Base-by-base conservation (phyloP, 2,888 invertebrate genomes). In the Fragum sueziense region DNA sequence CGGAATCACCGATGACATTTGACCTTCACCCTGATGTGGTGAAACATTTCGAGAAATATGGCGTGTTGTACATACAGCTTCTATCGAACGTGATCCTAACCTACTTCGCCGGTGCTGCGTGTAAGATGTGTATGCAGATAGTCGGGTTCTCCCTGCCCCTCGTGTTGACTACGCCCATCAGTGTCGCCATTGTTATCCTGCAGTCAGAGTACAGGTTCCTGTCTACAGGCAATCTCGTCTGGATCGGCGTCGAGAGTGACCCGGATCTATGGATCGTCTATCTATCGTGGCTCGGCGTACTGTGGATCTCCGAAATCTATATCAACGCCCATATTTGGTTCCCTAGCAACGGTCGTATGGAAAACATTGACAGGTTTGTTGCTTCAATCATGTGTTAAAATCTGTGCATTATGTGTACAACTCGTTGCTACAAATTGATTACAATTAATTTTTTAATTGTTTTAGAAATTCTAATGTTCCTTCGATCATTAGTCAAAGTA, bases 61-160 rank as follows among this genome's bases (percentile, higher is more conserved):
- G 88, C 1, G 82, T 86, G 0, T 34, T 88, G 54, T 88, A 87
- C 51, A 57, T 85, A 11, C 87, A 88, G 51, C 57, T 88, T 9
- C 29, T 86, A 11, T 76, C 87, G 9, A 84, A 84, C 51, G 57
- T 82, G 14, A 71, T 94, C 7, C 93, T 94, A 84, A 94, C 94
- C 80, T 93, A 94, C 79, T 92, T 93, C 75, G 93, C 92, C 9
- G 93, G 94, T 77, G 94, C 94, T 77, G 94, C 94, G 0, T 95
- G 94, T 87, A 94, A 93, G 86, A 90, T 94, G 37, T 92, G 93
- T 74, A 94, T 94, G 88, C 94, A 90, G 88, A 87, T 41, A 86
- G 92, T 87, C 88, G 94, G 87, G 6, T 94, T 94, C 87, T 91
- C 94, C 2, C 86, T 94, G 11, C 94, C 94, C 0, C 84, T 94